Percentiles rank a stretch among this genome's conserved stretches.
Evolutionary conservation across 2,113 vertebrate genomes (phyloP).

Genomic region (Brienomyrus longianalis): DNA sequence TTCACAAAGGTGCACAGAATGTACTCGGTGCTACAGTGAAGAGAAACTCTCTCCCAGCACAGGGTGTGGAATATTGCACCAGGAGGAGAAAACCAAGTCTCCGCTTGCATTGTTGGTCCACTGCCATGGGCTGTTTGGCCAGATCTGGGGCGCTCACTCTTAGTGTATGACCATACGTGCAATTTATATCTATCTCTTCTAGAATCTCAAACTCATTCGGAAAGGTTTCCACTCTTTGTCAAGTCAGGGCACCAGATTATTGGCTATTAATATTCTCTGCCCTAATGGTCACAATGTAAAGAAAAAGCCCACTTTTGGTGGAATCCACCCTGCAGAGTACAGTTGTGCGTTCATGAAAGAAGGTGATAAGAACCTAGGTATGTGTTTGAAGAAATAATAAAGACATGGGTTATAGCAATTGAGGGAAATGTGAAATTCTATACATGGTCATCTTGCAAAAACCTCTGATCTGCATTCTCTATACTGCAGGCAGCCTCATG

Average conservation of each 20-base stretch:
- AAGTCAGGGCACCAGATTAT: neutral
- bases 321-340: neutral
- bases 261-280: neutral
- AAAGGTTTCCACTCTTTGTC: neutral
- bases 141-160: neutral
- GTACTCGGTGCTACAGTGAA: neutral
- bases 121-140: neutral
- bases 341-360: neutral
- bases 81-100: neutral
- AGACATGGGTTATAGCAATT: neutral
- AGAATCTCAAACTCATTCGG: neutral
- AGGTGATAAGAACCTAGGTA: neutral
- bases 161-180: neutral
- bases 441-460: neutral
- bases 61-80: neutral
- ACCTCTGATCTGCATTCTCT: neutral
- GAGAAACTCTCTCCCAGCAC: neutral
- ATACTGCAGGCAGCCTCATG: neutral
- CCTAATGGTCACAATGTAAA: neutral
- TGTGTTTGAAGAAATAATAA: neutral
- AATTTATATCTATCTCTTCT: neutral
- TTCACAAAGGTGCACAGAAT: conserved; percentile 3
- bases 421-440: neutral
- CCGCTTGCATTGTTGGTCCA: neutral
- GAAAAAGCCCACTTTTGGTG: neutral